Evolutionary conservation across 1,140 invertebrate species (phyloP).

Genomic region (Homalodisca vitripennis): DNA sequence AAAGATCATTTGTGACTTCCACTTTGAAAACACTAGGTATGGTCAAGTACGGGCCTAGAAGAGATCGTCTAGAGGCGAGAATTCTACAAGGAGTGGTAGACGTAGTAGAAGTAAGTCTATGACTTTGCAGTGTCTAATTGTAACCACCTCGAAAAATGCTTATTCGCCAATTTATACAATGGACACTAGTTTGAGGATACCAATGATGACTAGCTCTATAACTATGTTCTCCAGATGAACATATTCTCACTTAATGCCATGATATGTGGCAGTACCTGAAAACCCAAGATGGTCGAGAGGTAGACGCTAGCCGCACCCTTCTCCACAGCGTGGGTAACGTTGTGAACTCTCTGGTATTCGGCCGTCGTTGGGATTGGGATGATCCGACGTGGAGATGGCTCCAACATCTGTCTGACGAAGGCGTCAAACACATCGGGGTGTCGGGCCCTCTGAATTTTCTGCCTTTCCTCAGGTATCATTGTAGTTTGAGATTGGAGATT

Average conservation of each 20-base stretch:
- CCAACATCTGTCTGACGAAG: conserved; percentile 71
- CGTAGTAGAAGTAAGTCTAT: conserved; percentile 56
- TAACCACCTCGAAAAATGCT: too few relatives aligned
- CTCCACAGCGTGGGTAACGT: conserved; percentile 74
- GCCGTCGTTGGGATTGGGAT: conserved; percentile 61
- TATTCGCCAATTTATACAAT: too few relatives aligned
- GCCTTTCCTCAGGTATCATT: conserved; percentile 67
- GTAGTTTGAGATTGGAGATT: too few relatives aligned
- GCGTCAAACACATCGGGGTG: conserved; percentile 73
- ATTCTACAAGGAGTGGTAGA: conserved; percentile 62
- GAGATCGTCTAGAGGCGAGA: conserved; percentile 63
- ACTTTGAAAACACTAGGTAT: conserved; percentile 77
- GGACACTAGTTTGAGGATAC: too few relatives aligned
- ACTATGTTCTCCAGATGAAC: too few relatives aligned
- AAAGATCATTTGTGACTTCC: conserved; percentile 68
- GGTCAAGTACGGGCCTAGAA: conserved; percentile 59
- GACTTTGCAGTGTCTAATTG: too few relatives aligned
- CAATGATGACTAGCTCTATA: too few relatives aligned
- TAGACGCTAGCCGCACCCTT: conserved; percentile 47
- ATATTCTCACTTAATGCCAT: too few relatives aligned
- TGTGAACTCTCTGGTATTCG: conserved; percentile 75
- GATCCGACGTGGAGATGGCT: conserved; percentile 74
- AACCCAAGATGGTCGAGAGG: not conserved
- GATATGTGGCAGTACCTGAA: conserved; percentile 12
- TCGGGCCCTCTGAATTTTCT: conserved; percentile 80